Evolutionary conservation across 2,113 vertebrate genomes (phyloP).

Genomic region (Ceyx margarethae): DNA sequence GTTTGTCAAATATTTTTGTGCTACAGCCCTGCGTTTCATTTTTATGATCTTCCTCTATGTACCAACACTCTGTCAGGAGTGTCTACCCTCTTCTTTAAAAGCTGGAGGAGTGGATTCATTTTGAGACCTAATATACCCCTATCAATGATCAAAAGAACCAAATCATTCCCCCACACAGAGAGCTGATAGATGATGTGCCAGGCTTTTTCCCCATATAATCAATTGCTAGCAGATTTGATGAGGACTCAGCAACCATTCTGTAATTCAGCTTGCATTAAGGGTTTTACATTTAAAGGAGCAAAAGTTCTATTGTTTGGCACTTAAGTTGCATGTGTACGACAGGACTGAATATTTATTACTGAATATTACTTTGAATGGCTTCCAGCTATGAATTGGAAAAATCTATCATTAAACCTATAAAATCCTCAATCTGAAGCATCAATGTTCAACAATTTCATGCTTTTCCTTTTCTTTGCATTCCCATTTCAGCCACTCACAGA

Average conservation of each 20-base stretch:
- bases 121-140: neutral
- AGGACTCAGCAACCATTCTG: neutral
- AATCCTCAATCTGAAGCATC: neutral
- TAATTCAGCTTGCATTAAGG: neutral
- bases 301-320: neutral
- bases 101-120: conserved; percentile 37
- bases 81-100: conserved; percentile 16
- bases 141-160: conserved; percentile 44
- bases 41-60: neutral
- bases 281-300: neutral
- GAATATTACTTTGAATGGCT: neutral
- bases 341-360: neutral
- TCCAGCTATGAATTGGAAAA: neutral
- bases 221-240: conserved; percentile 7
- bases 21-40: neutral
- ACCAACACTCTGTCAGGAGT: neutral
- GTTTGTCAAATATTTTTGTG: conserved; percentile 29
- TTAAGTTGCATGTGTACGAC: neutral
- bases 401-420: neutral
- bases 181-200: neutral
- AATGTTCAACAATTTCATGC: neutral
- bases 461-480: neutral
- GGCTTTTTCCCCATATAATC: neutral
- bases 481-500: neutral
- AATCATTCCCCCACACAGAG: conserved; percentile 23